These are phyloP conservation scores for Syngnathus scovelli DNA, from an alignment of 2,113 vertebrate genomes.

Conservation along the genomic window DNA sequence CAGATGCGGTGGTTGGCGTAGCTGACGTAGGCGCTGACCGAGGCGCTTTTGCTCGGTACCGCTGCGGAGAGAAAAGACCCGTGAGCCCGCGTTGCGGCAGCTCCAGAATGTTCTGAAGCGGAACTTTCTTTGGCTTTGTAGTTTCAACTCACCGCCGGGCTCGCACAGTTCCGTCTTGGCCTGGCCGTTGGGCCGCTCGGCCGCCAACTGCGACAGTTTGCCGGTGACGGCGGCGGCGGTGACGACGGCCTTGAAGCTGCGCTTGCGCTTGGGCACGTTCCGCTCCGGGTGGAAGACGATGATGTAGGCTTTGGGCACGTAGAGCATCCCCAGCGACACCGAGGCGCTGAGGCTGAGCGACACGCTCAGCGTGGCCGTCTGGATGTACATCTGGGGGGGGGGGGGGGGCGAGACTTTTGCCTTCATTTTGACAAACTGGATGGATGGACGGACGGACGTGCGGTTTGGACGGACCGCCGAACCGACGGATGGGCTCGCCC, in stretches of 20 bases:
- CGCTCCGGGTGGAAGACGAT: slow-evolving; percentile 96
- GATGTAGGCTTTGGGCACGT: slow-evolving; percentile 97
- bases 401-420: background rate
- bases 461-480: too few relatives aligned
- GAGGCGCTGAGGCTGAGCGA: slow-evolving; percentile 98
- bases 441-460: background rate
- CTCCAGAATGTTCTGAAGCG: too few relatives aligned
- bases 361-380: slow-evolving; percentile 93
- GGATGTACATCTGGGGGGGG: slow-evolving; percentile 90
- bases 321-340: slow-evolving; percentile 96
- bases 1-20: slow-evolving; percentile 94
- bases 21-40: slow-evolving; percentile 93
- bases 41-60: slow-evolving; percentile 88
- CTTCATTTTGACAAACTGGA: background rate
- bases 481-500: too few relatives aligned
- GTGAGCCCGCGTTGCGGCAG: background rate
- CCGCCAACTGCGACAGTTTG: slow-evolving; percentile 91
- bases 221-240: slow-evolving; percentile 95
- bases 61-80: slow-evolving; percentile 63
- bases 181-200: slow-evolving; percentile 91
- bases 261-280: slow-evolving; percentile 92
- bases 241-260: slow-evolving; percentile 97
- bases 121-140: too few relatives aligned
- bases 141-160: slow-evolving; percentile 80
- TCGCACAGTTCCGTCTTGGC: slow-evolving; percentile 95